phyloP scores from a whole-genome alignment of 1,140 invertebrate genomes.

The Atopsyche davidsoni region DNA sequence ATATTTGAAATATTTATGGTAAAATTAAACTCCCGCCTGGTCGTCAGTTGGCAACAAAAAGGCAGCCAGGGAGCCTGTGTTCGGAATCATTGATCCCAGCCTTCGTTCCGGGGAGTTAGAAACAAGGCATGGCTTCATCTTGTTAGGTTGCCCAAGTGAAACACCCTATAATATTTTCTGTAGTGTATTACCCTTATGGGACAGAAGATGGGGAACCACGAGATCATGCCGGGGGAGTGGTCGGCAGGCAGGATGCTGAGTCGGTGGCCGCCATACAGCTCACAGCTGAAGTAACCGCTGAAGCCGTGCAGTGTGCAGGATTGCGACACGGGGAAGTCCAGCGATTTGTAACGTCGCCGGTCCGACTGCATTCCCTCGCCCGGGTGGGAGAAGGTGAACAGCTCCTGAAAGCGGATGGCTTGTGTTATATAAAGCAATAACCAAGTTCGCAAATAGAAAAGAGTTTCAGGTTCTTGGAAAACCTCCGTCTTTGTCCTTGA shows the following conservation, averaged over 20 bases:
- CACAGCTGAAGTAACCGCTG: constrained; percentile 89
- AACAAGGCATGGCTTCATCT: too few species aligned
- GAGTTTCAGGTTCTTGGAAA: not conserved
- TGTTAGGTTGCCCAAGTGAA: too few species aligned
- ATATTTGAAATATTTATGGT: too few species aligned
- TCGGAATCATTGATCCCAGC: too few species aligned
- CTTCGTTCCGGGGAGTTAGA: too few species aligned
- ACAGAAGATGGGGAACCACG: constrained; percentile 96
- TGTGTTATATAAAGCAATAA: not conserved
- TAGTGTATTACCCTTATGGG: constrained; percentile 77
- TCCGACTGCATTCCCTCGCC: constrained; percentile 59
- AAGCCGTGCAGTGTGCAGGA: constrained; percentile 87
- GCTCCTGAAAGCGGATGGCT: constrained; percentile 36
- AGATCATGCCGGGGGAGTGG: constrained; percentile 87
- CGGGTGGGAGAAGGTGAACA: constrained; percentile 90
- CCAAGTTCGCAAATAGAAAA: not conserved
- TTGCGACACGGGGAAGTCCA: constrained; percentile 64
- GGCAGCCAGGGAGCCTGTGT: too few species aligned
- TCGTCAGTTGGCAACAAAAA: too few species aligned
- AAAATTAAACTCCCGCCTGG: too few species aligned
- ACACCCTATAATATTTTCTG: too few species aligned
- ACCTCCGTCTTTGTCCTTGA: not conserved
- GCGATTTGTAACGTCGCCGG: constrained; percentile 67
- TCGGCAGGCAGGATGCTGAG: constrained; percentile 86
- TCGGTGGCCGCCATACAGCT: constrained; percentile 76